Base-by-base conservation (phyloP, 2,797 vertebrate species). In the Florisuga fusca region DNA sequence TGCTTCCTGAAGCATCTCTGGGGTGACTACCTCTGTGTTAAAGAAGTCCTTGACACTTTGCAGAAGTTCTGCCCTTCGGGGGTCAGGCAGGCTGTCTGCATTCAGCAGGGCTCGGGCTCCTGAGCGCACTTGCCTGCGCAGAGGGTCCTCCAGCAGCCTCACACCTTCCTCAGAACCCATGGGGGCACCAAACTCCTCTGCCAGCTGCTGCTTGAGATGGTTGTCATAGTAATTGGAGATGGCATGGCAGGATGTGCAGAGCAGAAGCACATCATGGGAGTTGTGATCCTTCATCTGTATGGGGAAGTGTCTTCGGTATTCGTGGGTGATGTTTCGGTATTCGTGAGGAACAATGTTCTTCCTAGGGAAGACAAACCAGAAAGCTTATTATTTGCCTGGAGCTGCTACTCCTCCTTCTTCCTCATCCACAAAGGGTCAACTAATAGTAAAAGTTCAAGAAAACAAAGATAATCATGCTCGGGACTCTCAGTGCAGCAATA, bases 221-320 rank as follows among this genome's bases (percentile, higher is more conserved):
- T 98, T 97, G 93, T 99, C 99, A 13, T 99, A 98, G 94, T 99
- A 98, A 81, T 99, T 99, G 76, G 99, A 99, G 71, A 99, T 95
- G 4, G 99, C 99, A 33, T 99, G 99, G 96, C 99, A 99, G 80
- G 98, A 97, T 0, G 99, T 99, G 95, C 99, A 99, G 29, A 99
- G 99, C 13, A 99, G 98, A 95, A 99, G 98, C 94, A 99, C 99
- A 0, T 99, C 99, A 4, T 99, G 99, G 13, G 99, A 99, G 96
- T 99, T 99, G 98, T 99, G 99, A 98, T 99, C 99, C 97, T 99
- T 99, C 99, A 99, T 99, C 97, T 99, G 99, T 2, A 98, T 97
- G 43, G 99, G 99, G 72, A 99, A 99, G 94, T 99, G 99, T 10
- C 99, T 99, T 10, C 99, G 97, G 97, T 99, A 99, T 90, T 99